Base-by-base conservation (phyloP, 2,797 vertebrate species). In the Sternotherus odoratus region DNA sequence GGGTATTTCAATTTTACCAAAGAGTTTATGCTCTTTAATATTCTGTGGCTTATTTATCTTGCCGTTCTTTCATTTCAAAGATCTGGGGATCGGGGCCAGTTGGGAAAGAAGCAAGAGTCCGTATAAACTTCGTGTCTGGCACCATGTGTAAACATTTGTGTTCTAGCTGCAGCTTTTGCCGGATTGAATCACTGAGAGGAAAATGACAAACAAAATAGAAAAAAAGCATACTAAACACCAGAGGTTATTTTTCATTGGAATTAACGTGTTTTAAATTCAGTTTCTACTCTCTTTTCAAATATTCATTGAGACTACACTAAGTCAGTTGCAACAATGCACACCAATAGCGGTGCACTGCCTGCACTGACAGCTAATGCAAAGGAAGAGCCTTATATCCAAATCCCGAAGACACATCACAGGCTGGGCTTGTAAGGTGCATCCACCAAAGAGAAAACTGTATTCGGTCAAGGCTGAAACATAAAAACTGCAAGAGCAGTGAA, bases 141-240 rank as follows among this genome's bases (percentile, higher is more conserved):
- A 1, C 84, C 87, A 28, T 91, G 50, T 86, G 95, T 94, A 95
- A 90, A 53, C 69, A 30, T 30, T 30, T 72, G 24, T 46, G 79
- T 88, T 94, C 86, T 83, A 3, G 79, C 85, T 80, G 86, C 90
- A 91, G 78, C 77, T 91, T 96, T 92, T 93, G 69, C 79, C 66
- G 84, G 72, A n/a, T 85, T 95, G 95, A 96, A 77, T 96, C 92
- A 83, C 83, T 94, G 78, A 95, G 86, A 95, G 92, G 96, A 95
- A 95, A 96, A 94, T 69, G 80, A 78, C 91, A 94, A 95, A 91
- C 90, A 95, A 94, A 96, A 92, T 86, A 72, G 26, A 95, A 82
- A 26, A 26, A 66, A 72, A n/a, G 77, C 86, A 15, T 78, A 92
- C 95, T 93, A 93, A 96, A 79, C 79, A 81, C 43, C 74, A 80